Evolutionary conservation across 1,140 invertebrate species (phyloP).

Genomic region (Cardiocondyla obscurior): DNA sequence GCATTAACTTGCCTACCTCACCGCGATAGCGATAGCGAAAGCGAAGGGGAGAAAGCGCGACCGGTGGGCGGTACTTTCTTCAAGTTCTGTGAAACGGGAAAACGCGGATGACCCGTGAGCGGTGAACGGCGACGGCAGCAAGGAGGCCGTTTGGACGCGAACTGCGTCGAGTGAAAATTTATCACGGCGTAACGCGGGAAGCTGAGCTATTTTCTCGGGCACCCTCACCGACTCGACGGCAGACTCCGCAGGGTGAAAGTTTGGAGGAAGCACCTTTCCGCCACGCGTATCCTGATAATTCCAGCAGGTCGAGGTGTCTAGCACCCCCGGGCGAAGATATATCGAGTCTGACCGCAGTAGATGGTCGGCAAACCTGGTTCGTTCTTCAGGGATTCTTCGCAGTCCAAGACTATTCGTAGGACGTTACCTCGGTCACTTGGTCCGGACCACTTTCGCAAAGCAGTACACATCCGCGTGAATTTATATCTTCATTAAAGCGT

Average conservation of each 20-base stretch:
- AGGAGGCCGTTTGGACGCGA: neutral
- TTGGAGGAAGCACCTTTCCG: neutral
- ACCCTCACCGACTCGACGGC: neutral
- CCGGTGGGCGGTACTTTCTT: slow-evolving; percentile 34
- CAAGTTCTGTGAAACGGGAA: slow-evolving; percentile 32
- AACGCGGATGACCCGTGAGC: neutral
- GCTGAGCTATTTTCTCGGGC: neutral
- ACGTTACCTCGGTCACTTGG: neutral
- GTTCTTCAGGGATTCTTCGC: neutral
- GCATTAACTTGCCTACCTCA: slow-evolving; percentile 29
- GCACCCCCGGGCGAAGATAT: slow-evolving; percentile 16
- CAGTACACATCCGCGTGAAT: neutral
- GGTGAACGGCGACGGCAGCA: neutral
- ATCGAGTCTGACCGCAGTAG: too few relatives aligned
- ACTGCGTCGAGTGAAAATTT: neutral
- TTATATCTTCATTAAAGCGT: slow-evolving; percentile 5
- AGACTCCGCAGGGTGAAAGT: neutral
- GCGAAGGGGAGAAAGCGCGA: slow-evolving; percentile 70
- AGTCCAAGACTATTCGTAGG: neutral
- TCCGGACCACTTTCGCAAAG: neutral
- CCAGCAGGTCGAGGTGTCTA: neutral
- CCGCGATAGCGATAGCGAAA: slow-evolving; percentile 66
- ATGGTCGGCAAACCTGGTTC: too few relatives aligned
- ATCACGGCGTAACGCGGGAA: neutral
- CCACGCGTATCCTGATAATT: neutral